These are phyloP conservation scores for Chymomyza costata DNA, from an alignment of 1,140 invertebrate genomes.

Conservation along the genomic window DNA sequence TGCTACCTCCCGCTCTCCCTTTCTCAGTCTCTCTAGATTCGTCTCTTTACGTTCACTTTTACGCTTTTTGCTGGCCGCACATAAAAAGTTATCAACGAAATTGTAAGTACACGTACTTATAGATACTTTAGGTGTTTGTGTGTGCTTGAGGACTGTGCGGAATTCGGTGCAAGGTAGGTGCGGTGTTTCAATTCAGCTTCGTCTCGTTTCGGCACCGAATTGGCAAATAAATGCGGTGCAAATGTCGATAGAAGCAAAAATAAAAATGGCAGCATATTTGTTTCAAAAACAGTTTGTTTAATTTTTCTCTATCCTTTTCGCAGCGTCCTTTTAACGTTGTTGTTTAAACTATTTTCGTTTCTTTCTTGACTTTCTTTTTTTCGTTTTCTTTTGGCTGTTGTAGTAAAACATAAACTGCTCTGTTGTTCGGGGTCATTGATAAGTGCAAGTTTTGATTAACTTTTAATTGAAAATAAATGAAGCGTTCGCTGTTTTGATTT, in stretches of 20 bases:
- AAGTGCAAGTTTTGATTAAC: constrained; percentile 57
- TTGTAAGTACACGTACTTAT: too few relatives aligned
- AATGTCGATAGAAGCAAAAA: constrained; percentile 16
- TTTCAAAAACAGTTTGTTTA: constrained; percentile 41
- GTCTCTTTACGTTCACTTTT: constrained; percentile 19
- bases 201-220: too few relatives aligned
- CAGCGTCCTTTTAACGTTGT: neutral
- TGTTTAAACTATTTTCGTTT: too few relatives aligned
- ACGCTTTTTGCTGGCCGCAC: constrained; percentile 26
- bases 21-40: too few relatives aligned
- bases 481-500: constrained; percentile 35
- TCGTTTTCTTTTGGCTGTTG: constrained; percentile 23
- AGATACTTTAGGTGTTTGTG: too few relatives aligned
- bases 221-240: neutral
- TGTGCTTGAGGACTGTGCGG: neutral
- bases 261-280: constrained; percentile 60
- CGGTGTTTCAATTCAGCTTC: too few relatives aligned
- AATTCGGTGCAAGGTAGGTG: neutral
- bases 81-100: constrained; percentile 49
- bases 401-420: constrained; percentile 21
- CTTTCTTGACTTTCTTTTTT: constrained; percentile 8
- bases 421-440: constrained; percentile 20
- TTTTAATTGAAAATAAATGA: constrained; percentile 62
- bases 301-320: constrained; percentile 1
- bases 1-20: too few relatives aligned